A percentile compares a stretch with the other conserved stretches of the same genome.
These are phyloP conservation scores for Pelobates cultripes DNA, from an alignment of 2,797 vertebrate species.

Conservation along the genomic window DNA sequence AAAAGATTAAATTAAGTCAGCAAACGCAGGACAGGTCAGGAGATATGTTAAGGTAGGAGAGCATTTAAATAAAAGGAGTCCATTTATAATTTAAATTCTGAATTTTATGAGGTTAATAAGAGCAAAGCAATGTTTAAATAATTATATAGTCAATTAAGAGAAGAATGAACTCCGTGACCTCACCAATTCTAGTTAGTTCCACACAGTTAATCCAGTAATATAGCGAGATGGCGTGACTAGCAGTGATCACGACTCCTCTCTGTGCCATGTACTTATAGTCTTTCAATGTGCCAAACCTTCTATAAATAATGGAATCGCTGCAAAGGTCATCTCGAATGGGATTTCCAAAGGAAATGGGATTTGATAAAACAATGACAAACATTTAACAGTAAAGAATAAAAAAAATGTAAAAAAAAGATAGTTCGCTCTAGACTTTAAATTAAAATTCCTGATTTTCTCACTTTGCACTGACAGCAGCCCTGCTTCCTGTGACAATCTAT, in stretches of 20 bases:
- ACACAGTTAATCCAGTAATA: neutral
- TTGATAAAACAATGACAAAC: neutral
- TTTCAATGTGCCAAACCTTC: neutral
- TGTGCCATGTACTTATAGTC: neutral
- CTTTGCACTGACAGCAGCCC: too few species aligned
- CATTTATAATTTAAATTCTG: too few species aligned
- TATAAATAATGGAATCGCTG: neutral
- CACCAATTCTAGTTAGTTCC: neutral
- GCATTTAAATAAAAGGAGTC: too few species aligned
- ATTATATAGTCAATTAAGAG: too few species aligned
- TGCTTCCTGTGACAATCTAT: too few species aligned
- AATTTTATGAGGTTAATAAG: too few species aligned
- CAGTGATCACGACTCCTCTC: neutral
- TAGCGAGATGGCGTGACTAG: neutral
- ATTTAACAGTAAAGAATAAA: neutral
- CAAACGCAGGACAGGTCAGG: too few species aligned
- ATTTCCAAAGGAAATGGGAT: neutral
- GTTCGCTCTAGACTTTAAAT: too few species aligned
- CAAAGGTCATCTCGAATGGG: neutral
- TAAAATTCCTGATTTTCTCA: too few species aligned
- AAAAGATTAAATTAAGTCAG: too few species aligned
- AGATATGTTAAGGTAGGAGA: too few species aligned
- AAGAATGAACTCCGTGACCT: neutral
- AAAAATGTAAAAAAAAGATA: neutral
- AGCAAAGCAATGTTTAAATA: too few species aligned